Evolutionary conservation across 2,113 vertebrate species (phyloP), one percentile per base, ranked within the genome.

Genomic region (Trinectes maculatus): DNA sequence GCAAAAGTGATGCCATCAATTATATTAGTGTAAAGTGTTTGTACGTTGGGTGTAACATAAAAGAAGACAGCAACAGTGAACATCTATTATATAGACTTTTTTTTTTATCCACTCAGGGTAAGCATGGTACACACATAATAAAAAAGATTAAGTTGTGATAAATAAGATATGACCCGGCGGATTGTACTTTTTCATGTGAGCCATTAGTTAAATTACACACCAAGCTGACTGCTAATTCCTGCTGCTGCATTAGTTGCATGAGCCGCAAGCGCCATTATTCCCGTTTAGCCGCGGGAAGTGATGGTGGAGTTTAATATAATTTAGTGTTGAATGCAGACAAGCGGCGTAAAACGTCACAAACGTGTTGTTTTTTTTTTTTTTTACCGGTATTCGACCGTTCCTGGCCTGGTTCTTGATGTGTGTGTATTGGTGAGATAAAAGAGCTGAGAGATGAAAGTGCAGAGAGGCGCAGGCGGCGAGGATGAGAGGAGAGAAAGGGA

Each of bases 351-450:
- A 82, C 72, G 71, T 85, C 79, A 76, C 65, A 72, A 77, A 75
- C 37, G 10, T 44, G 25, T 51, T 77, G 80, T 74, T 85, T 15
- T 16, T 48, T 24, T 46, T 46, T 26, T 26, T 51, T 29, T 49
- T 18, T 51, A n/a, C n/a, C n/a, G n/a, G n/a, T n/a, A n/a, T 6
- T 1, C 83, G 59, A 81, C 79, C 51, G 68, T 77, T 77, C 69
- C 61, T n/a, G 44, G 60, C 59, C 58, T 26, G 13, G 48, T 51
- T 8, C 62, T 77, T 51, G 40, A 39, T 85, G 83, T 48, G 63
- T 54, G 82, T 67, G 53, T 74, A 70, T 75, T 87, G 80, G 83
- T 87, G 39, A 89, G 87, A 88, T 90, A 82, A 89, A 88, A 90
- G 87, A 84, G 72, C 55, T 16, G 31, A 3, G 37, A 87, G 85